Evolutionary conservation across 2,797 vertebrate genomes (phyloP).

Genomic region (Leontocebus nigricollis): DNA sequence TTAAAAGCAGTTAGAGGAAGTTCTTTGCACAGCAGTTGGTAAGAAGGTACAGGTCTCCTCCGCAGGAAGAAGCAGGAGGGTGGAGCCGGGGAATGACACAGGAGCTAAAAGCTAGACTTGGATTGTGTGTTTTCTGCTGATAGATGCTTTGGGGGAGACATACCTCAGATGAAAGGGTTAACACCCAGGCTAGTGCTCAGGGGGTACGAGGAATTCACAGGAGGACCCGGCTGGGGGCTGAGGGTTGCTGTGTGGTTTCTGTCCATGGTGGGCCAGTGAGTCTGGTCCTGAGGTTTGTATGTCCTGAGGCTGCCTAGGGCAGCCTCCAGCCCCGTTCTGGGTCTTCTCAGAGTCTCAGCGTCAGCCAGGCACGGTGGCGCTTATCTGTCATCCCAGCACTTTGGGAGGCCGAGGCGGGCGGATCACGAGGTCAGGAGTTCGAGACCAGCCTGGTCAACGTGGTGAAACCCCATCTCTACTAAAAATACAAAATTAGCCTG

Average conservation of each 20-base stretch:
- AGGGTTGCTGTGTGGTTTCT: accelerated
- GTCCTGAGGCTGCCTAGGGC: neutral
- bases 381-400: too few relatives aligned
- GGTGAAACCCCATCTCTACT: too few relatives aligned
- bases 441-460: too few relatives aligned
- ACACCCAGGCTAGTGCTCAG: accelerated
- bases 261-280: accelerated
- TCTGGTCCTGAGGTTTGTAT: neutral
- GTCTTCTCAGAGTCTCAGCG: too few relatives aligned
- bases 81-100: accelerated
- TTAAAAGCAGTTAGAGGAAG: slow-evolving; percentile 16
- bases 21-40: accelerated
- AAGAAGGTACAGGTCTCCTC: accelerated
- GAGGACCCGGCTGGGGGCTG: accelerated
- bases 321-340: neutral
- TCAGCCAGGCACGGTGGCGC: too few relatives aligned
- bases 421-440: too few relatives aligned
- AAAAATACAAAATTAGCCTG: too few relatives aligned
- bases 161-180: accelerated
- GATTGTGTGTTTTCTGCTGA: neutral
- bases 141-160: accelerated
- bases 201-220: accelerated
- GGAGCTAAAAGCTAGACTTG: accelerated
- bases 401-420: too few relatives aligned
- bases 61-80: accelerated